phyloP scores from a whole-genome alignment of 2,113 vertebrate genomes.

The Hepsetus odoe region DNA sequence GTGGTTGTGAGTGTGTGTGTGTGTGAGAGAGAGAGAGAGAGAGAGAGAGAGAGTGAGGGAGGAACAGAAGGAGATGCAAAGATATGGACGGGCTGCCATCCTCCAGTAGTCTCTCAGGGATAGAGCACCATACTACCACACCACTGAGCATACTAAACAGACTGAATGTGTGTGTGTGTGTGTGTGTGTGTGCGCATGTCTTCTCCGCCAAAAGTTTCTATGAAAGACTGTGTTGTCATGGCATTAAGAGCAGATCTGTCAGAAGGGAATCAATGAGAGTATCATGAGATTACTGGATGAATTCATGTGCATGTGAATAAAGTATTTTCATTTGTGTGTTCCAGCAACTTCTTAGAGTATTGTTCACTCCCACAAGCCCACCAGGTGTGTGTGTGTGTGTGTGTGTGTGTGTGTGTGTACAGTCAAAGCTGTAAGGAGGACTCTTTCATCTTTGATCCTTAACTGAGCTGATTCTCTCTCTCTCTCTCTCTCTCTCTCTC shows the following conservation, averaged over 20 bases:
- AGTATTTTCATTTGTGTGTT: conserved; percentile 24
- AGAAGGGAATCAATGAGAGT: neutral
- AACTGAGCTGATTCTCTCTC: conserved; percentile 60
- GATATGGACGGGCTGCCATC: conserved; percentile 70
- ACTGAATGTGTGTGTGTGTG: conserved; percentile 10
- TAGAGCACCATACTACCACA: conserved; percentile 69
- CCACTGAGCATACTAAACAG: conserved; percentile 61
- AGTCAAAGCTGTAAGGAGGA: conserved; percentile 35
- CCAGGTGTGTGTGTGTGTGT: conserved; percentile 20
- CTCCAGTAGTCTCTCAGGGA: conserved; percentile 55
- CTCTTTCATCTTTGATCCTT: conserved; percentile 67
- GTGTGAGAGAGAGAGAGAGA: neutral
- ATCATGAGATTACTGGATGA: neutral
- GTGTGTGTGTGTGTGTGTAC: conserved; percentile 35
- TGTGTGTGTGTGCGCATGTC: conserved; percentile 27
- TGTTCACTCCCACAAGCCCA: conserved; percentile 14
- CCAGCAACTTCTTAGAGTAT: neutral
- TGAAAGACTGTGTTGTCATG: conserved; percentile 7
- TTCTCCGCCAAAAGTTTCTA: conserved; percentile 21
- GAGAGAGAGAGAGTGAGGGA: conserved; percentile 23
- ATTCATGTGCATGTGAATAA: neutral
- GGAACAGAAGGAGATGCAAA: conserved; percentile 55
- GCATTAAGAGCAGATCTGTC: neutral
- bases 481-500: conserved; percentile 9
- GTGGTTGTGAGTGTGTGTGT: too few species aligned